Percentiles rank a stretch among this genome's conserved stretches.
phyloP scores from a whole-genome alignment of 2,888 invertebrate species.

The Frankliniella intonsa region DNA sequence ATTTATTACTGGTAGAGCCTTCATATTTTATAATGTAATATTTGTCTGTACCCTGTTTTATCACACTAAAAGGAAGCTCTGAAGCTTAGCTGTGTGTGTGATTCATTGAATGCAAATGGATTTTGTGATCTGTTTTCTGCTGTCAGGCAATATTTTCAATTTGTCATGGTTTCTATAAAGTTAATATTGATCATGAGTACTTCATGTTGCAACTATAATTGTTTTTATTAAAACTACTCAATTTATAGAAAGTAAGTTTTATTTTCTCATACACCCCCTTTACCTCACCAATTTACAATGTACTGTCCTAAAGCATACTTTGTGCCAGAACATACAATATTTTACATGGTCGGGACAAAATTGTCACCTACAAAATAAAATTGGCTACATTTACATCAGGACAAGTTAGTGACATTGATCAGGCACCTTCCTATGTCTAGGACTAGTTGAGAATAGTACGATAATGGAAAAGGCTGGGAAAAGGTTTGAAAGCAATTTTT shows the following conservation, averaged over 20 bases:
- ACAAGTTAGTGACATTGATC: too few species aligned
- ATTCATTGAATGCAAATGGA: slow-evolving; percentile 3
- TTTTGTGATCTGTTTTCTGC: slow-evolving; percentile 20
- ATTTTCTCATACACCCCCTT: not conserved
- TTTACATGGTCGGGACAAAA: too few species aligned
- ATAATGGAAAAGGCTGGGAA: too few species aligned
- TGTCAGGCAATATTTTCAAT: not conserved
- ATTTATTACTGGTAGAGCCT: not conserved
- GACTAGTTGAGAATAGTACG: too few species aligned
- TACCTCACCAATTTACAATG: not conserved
- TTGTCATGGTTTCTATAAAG: not conserved
- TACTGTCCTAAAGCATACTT: too few species aligned
- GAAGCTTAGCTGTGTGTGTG: slow-evolving; percentile 10
- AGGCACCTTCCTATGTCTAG: too few species aligned
- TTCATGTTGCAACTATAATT: slow-evolving; percentile 12
- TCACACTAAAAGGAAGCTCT: not conserved
- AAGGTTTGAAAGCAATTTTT: too few species aligned
- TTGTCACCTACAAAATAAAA: too few species aligned
- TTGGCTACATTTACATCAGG: too few species aligned
- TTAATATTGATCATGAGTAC: not conserved
- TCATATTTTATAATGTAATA: slow-evolving; percentile 15
- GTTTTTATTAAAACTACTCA: slow-evolving; percentile 14
- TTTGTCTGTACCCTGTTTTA: slow-evolving; percentile 6
- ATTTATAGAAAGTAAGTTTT: not conserved
- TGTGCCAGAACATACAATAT: too few species aligned